Evolutionary conservation across 2,888 invertebrate species (phyloP).

Genomic region (Pollenia angustigena): DNA sequence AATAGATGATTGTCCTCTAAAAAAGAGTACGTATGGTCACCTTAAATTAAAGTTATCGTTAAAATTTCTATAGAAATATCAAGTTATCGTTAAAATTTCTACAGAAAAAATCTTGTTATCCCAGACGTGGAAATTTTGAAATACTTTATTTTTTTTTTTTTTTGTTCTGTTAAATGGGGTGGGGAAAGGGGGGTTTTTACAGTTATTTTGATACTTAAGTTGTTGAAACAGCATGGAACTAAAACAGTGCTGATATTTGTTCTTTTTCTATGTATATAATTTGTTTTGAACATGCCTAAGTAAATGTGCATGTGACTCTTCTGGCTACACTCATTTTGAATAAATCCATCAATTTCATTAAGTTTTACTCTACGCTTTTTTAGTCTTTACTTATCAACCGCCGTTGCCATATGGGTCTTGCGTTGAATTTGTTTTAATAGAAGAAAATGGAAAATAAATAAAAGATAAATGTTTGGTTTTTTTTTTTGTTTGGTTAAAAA

Average conservation of each 20-base stretch:
- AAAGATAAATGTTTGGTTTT: slow-evolving; percentile 1
- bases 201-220: background rate
- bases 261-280: too few species aligned
- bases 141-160: too few species aligned
- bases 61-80: too few species aligned
- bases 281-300: background rate
- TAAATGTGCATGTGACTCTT: slow-evolving; percentile 4
- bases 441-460: slow-evolving; percentile 39
- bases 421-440: slow-evolving; percentile 1
- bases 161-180: background rate
- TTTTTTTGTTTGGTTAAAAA: background rate
- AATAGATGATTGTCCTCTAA: too few species aligned
- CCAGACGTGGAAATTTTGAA: too few species aligned
- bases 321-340: slow-evolving; percentile 36
- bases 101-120: too few species aligned
- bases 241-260: slow-evolving; percentile 9
- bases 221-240: slow-evolving; percentile 27
- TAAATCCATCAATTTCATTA: slow-evolving; percentile 49
- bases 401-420: slow-evolving; percentile 50
- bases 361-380: slow-evolving; percentile 51
- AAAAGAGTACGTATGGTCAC: too few species aligned
- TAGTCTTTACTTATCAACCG: slow-evolving; percentile 66
- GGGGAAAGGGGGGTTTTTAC: background rate
- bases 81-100: too few species aligned
- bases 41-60: too few species aligned